Evolutionary conservation across 2,113 vertebrate species (phyloP).

Genomic region (Cheilinus undulatus): DNA sequence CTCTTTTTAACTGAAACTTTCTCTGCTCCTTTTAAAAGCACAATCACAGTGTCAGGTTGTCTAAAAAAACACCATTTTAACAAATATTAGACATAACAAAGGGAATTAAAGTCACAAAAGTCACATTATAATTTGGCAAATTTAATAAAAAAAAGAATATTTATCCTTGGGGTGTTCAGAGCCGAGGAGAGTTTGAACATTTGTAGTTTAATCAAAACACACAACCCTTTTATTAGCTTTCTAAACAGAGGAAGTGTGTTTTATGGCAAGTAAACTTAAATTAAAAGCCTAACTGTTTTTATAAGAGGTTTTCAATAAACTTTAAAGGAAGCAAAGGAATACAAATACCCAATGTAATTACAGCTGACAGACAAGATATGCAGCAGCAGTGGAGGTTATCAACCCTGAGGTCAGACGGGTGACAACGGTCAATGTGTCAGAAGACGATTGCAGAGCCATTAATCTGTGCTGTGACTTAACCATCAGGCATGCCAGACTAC

Average conservation of each 20-base stretch:
- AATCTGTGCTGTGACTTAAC: too few relatives aligned
- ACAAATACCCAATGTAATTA: too few relatives aligned
- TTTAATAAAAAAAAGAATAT: neutral
- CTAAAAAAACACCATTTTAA: neutral
- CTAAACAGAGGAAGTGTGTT: neutral
- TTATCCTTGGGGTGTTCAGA: neutral
- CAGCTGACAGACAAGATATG: neutral
- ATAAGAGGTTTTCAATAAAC: too few relatives aligned
- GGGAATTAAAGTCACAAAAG: neutral
- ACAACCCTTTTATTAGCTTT: neutral
- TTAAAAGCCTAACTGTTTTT: too few relatives aligned
- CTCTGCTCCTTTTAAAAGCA: neutral
- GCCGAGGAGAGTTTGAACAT: neutral
- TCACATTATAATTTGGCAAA: neutral
- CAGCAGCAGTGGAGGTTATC: conserved; percentile 4
- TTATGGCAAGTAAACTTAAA: neutral
- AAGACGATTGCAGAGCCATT: too few relatives aligned
- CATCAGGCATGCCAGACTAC: too few relatives aligned
- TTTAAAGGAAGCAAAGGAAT: too few relatives aligned
- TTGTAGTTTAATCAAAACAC: neutral
- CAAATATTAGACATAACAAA: neutral
- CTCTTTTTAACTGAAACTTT: neutral
- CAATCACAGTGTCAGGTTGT: neutral
- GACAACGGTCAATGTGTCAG: neutral
- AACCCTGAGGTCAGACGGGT: neutral